These are phyloP conservation scores for Kryptolebias ocellatus DNA, from an alignment of 2,797 vertebrate genomes.

Conservation along the genomic window DNA sequence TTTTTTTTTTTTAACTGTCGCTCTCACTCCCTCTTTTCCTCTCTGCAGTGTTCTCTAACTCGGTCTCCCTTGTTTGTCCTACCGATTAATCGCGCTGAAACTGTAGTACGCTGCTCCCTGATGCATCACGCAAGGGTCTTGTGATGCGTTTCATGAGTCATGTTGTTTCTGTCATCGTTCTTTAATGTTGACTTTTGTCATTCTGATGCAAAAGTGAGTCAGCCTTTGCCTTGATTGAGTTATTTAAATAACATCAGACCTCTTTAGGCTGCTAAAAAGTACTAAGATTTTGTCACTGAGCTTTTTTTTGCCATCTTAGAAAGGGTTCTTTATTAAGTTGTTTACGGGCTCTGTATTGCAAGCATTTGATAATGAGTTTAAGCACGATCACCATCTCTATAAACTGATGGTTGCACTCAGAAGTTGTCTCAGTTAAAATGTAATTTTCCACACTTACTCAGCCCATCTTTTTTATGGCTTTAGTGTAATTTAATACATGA, in stretches of 20 bases:
- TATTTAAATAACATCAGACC: neutral
- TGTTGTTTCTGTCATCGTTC: constrained; percentile 48
- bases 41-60: constrained; percentile 42
- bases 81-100: constrained; percentile 48
- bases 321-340: neutral
- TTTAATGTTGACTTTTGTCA: constrained; percentile 44
- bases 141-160: constrained; percentile 48
- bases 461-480: no score
- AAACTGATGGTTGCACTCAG: no score
- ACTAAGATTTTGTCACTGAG: neutral
- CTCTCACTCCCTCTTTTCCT: constrained; percentile 24
- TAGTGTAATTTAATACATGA: no score
- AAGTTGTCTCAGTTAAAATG: no score
- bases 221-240: neutral
- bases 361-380: no score
- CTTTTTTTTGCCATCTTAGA: neutral
- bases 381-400: no score
- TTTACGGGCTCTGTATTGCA: no score
- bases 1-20: constrained; percentile 34
- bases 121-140: constrained; percentile 15
- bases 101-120: constrained; percentile 29
- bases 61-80: constrained; percentile 31
- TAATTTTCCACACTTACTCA: no score
- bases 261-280: neutral
- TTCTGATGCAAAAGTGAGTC: constrained; percentile 53